phyloP scores from a whole-genome alignment of 1,140 invertebrate species.

The Temnothorax longispinosus region DNA sequence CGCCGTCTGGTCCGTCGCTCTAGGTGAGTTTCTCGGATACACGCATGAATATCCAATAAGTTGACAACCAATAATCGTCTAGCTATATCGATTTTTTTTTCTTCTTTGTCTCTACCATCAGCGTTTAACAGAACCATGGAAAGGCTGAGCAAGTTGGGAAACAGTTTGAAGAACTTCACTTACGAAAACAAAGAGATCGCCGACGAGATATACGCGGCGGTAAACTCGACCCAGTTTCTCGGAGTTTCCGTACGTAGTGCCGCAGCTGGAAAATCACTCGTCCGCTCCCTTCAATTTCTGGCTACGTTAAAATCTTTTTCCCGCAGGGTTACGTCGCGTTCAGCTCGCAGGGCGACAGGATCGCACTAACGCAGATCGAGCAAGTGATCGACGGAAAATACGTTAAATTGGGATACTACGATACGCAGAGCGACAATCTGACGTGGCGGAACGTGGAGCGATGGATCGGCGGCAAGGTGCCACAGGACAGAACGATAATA shows the following conservation, averaged over 20 bases:
- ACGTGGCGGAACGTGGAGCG: conserved; percentile 96
- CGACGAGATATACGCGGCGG: conserved; percentile 97
- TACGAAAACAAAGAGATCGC: conserved; percentile 98
- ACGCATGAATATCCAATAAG: background rate
- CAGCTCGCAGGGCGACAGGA: conserved; percentile 98
- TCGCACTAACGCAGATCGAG: conserved; percentile 99
- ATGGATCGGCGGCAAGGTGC: conserved; percentile 95
- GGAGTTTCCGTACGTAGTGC: conserved; percentile 96
- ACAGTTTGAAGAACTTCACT: conserved; percentile 97
- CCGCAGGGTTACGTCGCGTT: conserved; percentile 96
- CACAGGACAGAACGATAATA: conserved; percentile 97
- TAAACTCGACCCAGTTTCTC: conserved; percentile 98
- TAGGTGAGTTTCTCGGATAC: conserved; percentile 87
- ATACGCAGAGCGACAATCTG: conserved; percentile 97
- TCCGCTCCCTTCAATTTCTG: background rate
- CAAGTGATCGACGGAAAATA: conserved; percentile 98
- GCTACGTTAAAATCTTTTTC: background rate
- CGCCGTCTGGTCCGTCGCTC: conserved; percentile 98
- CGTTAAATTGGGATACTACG: conserved; percentile 97
- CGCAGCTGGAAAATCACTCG: background rate
- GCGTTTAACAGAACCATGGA: conserved; percentile 99
- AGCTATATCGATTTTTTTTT: background rate
- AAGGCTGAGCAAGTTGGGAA: conserved; percentile 91
- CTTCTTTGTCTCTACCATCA: conserved; percentile 74
- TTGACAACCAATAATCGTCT: background rate